Conservation (phyloP, 2,797 vertebrate genomes). For the Mycteria americana region DNA sequence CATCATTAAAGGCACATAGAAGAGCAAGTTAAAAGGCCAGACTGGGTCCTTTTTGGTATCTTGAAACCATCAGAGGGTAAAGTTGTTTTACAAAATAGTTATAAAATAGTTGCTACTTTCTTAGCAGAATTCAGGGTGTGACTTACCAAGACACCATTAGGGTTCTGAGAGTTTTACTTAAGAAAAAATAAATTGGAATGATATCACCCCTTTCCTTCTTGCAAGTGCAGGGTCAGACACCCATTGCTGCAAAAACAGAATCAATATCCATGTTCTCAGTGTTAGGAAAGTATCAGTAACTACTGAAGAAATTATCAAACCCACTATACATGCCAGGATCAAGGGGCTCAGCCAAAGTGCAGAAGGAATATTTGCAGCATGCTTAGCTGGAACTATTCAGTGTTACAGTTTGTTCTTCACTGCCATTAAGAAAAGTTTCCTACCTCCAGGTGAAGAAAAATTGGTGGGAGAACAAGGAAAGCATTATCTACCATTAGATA, state of each 20-base stretch:
- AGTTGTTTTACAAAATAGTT: neutral
- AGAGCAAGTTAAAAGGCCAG: neutral
- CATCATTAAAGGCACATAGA: neutral
- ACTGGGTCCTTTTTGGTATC: neutral
- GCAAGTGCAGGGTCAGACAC: constrained; percentile 37
- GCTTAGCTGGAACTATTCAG: neutral
- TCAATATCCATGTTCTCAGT: constrained; percentile 74
- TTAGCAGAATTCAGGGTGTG: neutral
- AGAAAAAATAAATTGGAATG: neutral
- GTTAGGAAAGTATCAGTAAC: neutral
- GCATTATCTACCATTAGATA: neutral
- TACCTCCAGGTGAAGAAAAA: neutral
- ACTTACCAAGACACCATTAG: neutral
- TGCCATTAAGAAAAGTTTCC: neutral
- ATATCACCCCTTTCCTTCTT: neutral
- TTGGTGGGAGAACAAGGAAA: neutral
- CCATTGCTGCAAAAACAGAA: constrained; percentile 77
- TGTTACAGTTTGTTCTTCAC: neutral
- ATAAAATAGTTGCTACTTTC: neutral
- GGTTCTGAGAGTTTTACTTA: neutral
- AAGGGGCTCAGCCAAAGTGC: neutral
- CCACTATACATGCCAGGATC: neutral
- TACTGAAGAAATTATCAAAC: neutral
- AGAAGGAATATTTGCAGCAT: neutral
- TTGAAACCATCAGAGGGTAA: neutral